phyloP scores from a whole-genome alignment of 2,888 invertebrate genomes.

The Mechanitis messenoides region DNA sequence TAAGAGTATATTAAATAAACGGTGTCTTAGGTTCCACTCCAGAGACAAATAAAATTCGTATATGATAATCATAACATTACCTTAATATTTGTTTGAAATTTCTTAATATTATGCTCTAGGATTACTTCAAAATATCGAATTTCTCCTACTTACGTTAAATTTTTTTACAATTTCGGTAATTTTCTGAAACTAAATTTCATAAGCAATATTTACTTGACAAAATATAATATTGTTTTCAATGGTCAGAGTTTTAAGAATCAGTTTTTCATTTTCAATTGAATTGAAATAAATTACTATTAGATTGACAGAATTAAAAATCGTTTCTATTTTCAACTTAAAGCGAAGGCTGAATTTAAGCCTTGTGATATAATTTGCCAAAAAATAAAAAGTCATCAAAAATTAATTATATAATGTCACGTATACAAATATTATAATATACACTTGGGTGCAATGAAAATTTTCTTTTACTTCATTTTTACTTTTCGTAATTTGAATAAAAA shows the following conservation, averaged over 20 bases:
- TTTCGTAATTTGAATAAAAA: constrained; percentile 6
- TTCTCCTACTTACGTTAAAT: constrained; percentile 55
- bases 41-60: no score
- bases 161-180: constrained; percentile 58
- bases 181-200: constrained; percentile 72
- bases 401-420: no score
- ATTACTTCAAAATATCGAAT: constrained; percentile 69
- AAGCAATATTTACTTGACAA: constrained; percentile 61
- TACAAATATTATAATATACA: no score
- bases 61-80: no score
- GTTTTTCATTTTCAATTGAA: constrained; percentile 26
- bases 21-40: no score
- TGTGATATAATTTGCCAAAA: background rate
- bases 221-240: constrained; percentile 54
- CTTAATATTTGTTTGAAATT: no score
- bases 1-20: no score
- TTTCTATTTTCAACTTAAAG: constrained; percentile 23
- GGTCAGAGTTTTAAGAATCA: constrained; percentile 46
- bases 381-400: background rate
- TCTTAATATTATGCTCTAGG: constrained; percentile 40
- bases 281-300: constrained; percentile 31
- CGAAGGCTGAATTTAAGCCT: constrained; percentile 1
- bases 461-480: no score
- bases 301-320: constrained; percentile 30
- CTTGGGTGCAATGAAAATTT: no score